Evolutionary conservation across 1,140 invertebrate species (phyloP), one percentile per base, ranked within the genome.

Genomic region (Parasteatoda tepidariorum): DNA sequence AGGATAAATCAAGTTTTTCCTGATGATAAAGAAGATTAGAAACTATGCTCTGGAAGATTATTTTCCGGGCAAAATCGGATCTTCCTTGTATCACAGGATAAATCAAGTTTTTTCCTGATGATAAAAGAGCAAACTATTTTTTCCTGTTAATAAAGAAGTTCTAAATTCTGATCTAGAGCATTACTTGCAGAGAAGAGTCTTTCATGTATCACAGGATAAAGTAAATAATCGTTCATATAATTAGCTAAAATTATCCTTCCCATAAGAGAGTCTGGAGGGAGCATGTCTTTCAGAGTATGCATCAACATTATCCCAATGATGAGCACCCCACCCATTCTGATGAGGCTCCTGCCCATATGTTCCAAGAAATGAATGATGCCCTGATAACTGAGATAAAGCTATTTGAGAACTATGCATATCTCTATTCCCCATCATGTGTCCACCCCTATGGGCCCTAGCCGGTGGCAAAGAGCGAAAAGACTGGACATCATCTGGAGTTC

Each of bases 401-500:
- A 83, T 83, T 13, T 85, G 84, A 24, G 84, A 85, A 18, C 68
- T 75, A 18, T 78, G 59, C 18, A 85, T 33, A 26, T 75, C 84
- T 41, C 24, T 24, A 26, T 61, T 62, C 0, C 64, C 67, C 64
- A 70, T 70, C 61, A 83, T 38, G n/a, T 38, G 34, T 18, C 54
- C 61, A 41, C 61, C 66, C 2, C 74, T 28, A 13, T 41, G 62
- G 28, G 59, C 73, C 26, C 79, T 55, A 3, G 67, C 67, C 11
- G 84, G 78, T 5, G 84, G 48, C 13, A 83, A 34, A n/a, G 84
- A 85, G 7, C 79, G 55, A 13, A 83, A 79, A 13, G 84, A 85
- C 88, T 85, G 85, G 13, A 85, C 83, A 57, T 85, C 83, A 41
- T 70, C 82, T 31, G 84, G 75, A 26, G 78, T 70, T 26, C 83